Evolutionary conservation across 2,797 vertebrate species (phyloP), one percentile per base, ranked within the genome.

Genomic region (Columba guinea): DNA sequence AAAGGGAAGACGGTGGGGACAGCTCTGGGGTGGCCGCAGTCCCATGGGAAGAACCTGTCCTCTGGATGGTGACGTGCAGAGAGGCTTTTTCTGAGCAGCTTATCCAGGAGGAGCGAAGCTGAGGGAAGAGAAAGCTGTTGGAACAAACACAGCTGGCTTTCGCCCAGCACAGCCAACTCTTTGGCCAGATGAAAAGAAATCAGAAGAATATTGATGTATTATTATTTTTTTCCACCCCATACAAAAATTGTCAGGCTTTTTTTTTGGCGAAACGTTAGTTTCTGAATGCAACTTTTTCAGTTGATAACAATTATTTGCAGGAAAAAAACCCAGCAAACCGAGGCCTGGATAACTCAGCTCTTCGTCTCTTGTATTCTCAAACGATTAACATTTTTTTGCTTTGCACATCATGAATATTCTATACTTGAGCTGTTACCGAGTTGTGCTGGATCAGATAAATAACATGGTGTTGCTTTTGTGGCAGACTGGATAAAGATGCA

Each of bases 401-500:
- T 91, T 94, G 88, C 89, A 84, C 91, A 82, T 93, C 93, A 93
- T 94, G 95, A 92, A 96, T 96, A 94, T 95, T 95, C 94, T 90
- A 87, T 89, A 90, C 71, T 92, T 69, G 93, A 95, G 94, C 94
- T 96, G 93, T 96, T 95, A 92, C 87, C 39, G 91, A 89, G 87
- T 93, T 92, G 84, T 84, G 93, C 89, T 95, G 82, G 93, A 93
- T 96, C 93, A 93, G 95, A 94, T 96, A 95, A 91, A 92, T 93
- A 95, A 93, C 95, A 82, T 92, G 95, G 84, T 92, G 91, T 92
- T 95, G 95, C 94, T 96, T 95, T 93, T 95, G 94, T 93, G 95
- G 93, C 94, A 92, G 95, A 89, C 91, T 96, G 94, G 96, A 96
- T 92, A 92, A 96, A 95, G 95, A 96, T 93, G 95, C 95, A 96